These are phyloP conservation scores for Arge pagana DNA, from an alignment of 2,888 invertebrate genomes.

Conservation along the genomic window DNA sequence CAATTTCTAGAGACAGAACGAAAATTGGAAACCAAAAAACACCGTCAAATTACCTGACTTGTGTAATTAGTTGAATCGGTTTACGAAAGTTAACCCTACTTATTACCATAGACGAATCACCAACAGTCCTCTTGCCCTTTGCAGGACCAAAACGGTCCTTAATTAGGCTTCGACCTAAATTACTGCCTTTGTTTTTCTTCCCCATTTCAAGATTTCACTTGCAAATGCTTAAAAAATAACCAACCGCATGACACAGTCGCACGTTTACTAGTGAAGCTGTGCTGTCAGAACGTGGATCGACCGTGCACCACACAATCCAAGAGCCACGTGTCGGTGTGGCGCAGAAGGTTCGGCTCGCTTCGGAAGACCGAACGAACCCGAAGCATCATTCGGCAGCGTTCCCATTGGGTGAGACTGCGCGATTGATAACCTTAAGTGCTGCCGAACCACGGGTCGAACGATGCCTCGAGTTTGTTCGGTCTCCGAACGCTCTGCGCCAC, in stretches of 20 bases:
- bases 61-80: neutral
- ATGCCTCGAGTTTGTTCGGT: too few species aligned
- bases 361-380: too few species aligned
- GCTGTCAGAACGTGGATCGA: neutral
- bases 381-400: too few species aligned
- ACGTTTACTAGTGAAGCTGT: neutral
- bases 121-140: conserved; percentile 67
- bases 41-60: neutral
- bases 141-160: conserved; percentile 75
- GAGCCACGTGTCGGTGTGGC: too few species aligned
- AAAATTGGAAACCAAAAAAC: neutral
- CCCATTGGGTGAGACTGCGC: too few species aligned
- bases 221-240: neutral
- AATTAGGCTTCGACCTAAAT: conserved; percentile 72
- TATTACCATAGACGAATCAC: conserved; percentile 78
- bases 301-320: too few species aligned
- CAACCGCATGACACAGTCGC: neutral
- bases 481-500: too few species aligned
- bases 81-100: too few species aligned
- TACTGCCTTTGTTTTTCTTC: conserved; percentile 70
- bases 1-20: neutral
- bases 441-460: too few species aligned
- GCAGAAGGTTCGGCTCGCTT: too few species aligned
- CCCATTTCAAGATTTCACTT: conserved; percentile 63
- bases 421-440: too few species aligned